Conservation (phyloP, 2,888 invertebrate genomes). For the Drosophila siamana region DNA sequence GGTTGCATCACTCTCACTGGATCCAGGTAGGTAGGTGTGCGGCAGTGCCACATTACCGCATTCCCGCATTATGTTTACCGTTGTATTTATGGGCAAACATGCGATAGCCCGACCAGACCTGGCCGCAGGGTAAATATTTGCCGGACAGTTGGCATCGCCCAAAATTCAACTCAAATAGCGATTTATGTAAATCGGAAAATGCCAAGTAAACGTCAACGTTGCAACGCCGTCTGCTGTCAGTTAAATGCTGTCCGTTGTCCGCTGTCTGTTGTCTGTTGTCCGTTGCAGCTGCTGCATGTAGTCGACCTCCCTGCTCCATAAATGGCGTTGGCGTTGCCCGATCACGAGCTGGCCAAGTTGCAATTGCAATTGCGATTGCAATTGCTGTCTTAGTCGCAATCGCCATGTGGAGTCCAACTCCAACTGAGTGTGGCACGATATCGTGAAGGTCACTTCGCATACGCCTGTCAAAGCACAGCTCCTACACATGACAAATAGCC, state of each 20-base stretch:
- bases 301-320: constrained; percentile 69
- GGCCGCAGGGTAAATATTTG: constrained; percentile 64
- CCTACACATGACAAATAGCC: constrained; percentile 73
- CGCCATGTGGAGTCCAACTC: constrained; percentile 46
- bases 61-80: constrained; percentile 47
- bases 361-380: constrained; percentile 46
- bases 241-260: constrained; percentile 44
- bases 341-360: constrained; percentile 69
- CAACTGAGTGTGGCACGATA: constrained; percentile 58
- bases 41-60: constrained; percentile 8
- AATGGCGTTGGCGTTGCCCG: constrained; percentile 72
- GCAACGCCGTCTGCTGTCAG: constrained; percentile 10
- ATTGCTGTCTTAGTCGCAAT: constrained; percentile 4
- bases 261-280: constrained; percentile 59
- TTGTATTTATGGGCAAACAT: constrained; percentile 66
- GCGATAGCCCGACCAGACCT: constrained; percentile 33
- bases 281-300: constrained; percentile 48
- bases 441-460: constrained; percentile 73
- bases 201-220: constrained; percentile 39
- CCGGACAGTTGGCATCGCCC: constrained; percentile 48
- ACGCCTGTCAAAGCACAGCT: constrained; percentile 63
- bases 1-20: constrained; percentile 84
- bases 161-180: constrained; percentile 52
- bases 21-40: constrained; percentile 85
- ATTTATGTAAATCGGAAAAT: constrained; percentile 51